These are phyloP conservation scores for Chaetura pelagica DNA, from an alignment of 2,113 vertebrate species.

Conservation along the genomic window DNA sequence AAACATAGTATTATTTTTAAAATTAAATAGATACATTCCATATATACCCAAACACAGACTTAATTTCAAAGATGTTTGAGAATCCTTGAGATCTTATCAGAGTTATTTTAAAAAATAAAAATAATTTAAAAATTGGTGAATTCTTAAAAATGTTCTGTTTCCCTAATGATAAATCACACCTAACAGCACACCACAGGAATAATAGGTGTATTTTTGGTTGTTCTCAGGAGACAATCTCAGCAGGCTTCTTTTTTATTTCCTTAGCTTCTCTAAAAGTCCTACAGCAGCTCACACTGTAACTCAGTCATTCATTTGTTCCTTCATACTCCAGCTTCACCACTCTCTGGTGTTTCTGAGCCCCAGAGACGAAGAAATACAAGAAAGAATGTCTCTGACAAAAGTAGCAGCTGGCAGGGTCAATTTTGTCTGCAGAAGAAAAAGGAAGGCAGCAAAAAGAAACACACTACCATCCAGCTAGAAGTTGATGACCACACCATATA, in stretches of 20 bases:
- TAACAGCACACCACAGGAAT: neutral
- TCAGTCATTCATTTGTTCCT: conserved; percentile 26
- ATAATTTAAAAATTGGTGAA: neutral
- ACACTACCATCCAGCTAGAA: neutral
- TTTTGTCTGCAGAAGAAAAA: neutral
- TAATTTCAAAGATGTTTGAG: neutral
- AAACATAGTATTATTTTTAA: neutral
- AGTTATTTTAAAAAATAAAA: neutral
- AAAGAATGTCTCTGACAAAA: conserved; percentile 27
- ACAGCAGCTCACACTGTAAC: neutral
- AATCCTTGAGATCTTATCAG: neutral
- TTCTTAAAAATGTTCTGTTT: neutral
- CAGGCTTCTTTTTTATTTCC: conserved; percentile 3
- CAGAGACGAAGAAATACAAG: conserved; percentile 33
- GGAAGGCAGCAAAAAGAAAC: conserved; percentile 8
- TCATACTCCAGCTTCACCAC: conserved; percentile 2
- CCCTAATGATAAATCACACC: neutral
- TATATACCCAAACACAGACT: neutral
- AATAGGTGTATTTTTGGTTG: neutral
- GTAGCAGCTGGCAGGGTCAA: conserved; percentile 13
- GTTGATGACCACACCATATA: neutral
- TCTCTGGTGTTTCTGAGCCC: neutral
- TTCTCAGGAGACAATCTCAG: neutral
- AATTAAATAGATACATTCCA: neutral
- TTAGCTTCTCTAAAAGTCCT: conserved; percentile 4